Percentiles rank a stretch among this genome's conserved stretches.
These are phyloP conservation scores for Cerastis rubricosa DNA, from an alignment of 2,888 invertebrate species.

Conservation along the genomic window DNA sequence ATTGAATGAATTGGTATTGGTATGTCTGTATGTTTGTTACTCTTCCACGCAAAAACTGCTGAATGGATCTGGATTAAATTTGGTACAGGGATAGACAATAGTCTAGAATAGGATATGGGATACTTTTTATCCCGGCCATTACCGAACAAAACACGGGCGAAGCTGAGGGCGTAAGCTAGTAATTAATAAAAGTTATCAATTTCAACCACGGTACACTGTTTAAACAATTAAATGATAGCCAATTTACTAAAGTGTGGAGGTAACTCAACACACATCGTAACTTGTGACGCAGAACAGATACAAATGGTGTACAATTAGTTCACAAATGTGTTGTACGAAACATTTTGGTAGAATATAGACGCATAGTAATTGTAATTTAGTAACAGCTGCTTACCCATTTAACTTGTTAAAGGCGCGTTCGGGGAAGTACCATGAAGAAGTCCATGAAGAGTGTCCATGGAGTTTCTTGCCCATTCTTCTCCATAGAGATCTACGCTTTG, in stretches of 20 bases:
- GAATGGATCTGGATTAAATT: too few relatives aligned
- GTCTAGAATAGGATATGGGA: too few relatives aligned
- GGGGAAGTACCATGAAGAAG: too few relatives aligned
- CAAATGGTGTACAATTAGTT: constrained; percentile 39
- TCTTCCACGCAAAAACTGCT: too few relatives aligned
- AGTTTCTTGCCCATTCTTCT: too few relatives aligned
- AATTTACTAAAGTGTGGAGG: constrained; percentile 20
- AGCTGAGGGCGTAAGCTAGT: too few relatives aligned
- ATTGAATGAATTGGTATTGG: background rate
- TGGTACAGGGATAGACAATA: too few relatives aligned
- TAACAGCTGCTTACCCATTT: background rate
- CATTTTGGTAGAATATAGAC: background rate
- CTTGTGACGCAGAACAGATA: constrained; percentile 25
- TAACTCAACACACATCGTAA: constrained; percentile 21
- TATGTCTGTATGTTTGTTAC: too few relatives aligned
- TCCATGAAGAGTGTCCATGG: too few relatives aligned
- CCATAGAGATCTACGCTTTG: too few relatives aligned
- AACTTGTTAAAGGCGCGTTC: background rate
- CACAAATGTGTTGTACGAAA: constrained; percentile 9
- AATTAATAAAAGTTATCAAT: background rate
- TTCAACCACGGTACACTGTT: background rate
- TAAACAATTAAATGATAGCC: constrained; percentile 13
- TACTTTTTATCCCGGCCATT: too few relatives aligned
- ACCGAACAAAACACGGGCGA: too few relatives aligned
- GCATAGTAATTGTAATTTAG: background rate